Conservation (phyloP, 2,888 invertebrate genomes). For the Cephus pygmeus region DNA sequence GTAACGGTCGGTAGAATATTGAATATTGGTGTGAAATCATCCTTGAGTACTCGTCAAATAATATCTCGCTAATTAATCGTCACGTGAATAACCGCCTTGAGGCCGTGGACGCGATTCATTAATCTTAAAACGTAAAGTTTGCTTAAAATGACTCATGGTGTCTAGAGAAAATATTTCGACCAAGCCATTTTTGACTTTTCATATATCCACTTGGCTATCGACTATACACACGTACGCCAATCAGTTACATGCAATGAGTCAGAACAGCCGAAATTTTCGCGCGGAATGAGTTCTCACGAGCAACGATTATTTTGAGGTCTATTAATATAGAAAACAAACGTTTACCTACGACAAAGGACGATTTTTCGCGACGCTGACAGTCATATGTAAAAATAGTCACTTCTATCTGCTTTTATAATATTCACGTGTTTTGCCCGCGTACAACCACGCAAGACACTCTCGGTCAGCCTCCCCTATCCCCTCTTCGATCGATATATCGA, state of each 20-base stretch:
- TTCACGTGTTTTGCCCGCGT: not conserved
- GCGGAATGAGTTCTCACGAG: not conserved
- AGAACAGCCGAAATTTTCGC: not conserved
- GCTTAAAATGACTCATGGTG: not conserved
- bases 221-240: not conserved
- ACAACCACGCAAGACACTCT: constrained; percentile 14
- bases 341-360: not conserved
- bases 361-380: not conserved
- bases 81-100: not conserved
- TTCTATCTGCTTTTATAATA: not conserved
- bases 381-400: not conserved
- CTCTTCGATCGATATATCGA: constrained; percentile 20
- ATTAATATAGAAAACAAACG: not conserved
- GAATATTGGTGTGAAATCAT: not conserved
- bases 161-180: not conserved
- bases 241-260: not conserved
- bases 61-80: not conserved
- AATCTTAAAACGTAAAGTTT: not conserved
- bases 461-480: constrained; percentile 17
- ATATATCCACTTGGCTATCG: not conserved
- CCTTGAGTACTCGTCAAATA: not conserved
- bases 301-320: not conserved
- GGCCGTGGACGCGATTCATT: not conserved
- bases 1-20: not conserved
- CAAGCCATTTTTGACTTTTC: not conserved